These are phyloP conservation scores for Monomorium pharaonis DNA, from an alignment of 1,140 invertebrate genomes.

Conservation along the genomic window DNA sequence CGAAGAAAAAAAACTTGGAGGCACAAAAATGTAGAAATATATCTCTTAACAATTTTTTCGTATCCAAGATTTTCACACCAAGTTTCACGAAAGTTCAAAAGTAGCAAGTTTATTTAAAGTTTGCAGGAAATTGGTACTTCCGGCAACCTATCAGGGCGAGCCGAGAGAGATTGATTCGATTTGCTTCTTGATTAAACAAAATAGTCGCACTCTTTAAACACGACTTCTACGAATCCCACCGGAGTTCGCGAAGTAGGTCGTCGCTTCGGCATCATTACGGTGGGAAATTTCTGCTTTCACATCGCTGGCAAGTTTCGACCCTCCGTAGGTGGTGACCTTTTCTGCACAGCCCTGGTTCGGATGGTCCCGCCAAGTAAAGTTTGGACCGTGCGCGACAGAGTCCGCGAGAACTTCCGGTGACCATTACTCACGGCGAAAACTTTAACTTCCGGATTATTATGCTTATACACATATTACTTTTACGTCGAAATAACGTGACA, in stretches of 20 bases:
- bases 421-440: not conserved
- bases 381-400: conserved; percentile 7
- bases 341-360: not conserved
- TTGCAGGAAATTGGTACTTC: not conserved
- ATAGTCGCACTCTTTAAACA: conserved; percentile 31
- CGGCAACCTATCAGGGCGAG: not conserved
- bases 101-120: not conserved
- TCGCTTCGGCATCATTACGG: conserved; percentile 43
- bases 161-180: not conserved
- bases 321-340: conserved; percentile 33
- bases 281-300: conserved; percentile 12
- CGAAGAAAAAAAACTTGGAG: not conserved
- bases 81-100: not conserved
- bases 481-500: not conserved
- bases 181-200: conserved; percentile 24
- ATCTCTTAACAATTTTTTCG: not conserved
- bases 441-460: conserved; percentile 10
- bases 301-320: conserved; percentile 21
- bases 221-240: not conserved
- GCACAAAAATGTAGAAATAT: not conserved
- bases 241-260: conserved; percentile 59
- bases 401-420: not conserved
- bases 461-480: not conserved
- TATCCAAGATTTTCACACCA: not conserved
- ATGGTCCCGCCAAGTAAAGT: conserved; percentile 18